A percentile compares a stretch with the other conserved stretches of the same genome.
Evolutionary conservation across 2,113 vertebrate genomes (phyloP).

Genomic region (Eira barbara): DNA sequence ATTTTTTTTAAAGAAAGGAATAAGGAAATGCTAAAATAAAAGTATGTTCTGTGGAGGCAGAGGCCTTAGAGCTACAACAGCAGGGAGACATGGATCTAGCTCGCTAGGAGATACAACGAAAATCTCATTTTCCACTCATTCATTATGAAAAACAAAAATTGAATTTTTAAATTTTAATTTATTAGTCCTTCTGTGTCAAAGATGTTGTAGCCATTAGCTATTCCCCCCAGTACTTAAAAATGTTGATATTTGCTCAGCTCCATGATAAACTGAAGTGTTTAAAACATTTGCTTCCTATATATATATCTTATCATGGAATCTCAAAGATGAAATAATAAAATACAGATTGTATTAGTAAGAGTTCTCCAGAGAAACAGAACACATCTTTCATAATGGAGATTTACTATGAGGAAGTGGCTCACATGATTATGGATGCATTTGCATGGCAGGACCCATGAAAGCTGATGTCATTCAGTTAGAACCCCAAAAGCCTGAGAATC

Average conservation of each 20-base stretch:
- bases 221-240: neutral
- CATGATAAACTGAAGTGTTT: neutral
- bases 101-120: neutral
- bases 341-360: neutral
- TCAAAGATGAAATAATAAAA: constrained; percentile 5
- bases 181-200: neutral
- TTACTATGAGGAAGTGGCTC: neutral
- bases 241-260: neutral
- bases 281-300: neutral
- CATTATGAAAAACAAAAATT: neutral
- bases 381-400: neutral
- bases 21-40: neutral
- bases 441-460: neutral
- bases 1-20: neutral
- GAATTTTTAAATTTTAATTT: neutral
- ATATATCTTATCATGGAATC: neutral
- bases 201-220: neutral
- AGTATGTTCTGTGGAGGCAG: neutral
- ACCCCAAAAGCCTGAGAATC: neutral
- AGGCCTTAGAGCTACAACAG: neutral
- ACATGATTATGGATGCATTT: neutral
- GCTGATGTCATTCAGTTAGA: neutral
- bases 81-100: neutral
- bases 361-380: neutral
- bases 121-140: neutral